A percentile compares a stretch with the other conserved stretches of the same genome.
Conservation (phyloP, 2,888 invertebrate species). For the Chrysodeixis includens region DNA sequence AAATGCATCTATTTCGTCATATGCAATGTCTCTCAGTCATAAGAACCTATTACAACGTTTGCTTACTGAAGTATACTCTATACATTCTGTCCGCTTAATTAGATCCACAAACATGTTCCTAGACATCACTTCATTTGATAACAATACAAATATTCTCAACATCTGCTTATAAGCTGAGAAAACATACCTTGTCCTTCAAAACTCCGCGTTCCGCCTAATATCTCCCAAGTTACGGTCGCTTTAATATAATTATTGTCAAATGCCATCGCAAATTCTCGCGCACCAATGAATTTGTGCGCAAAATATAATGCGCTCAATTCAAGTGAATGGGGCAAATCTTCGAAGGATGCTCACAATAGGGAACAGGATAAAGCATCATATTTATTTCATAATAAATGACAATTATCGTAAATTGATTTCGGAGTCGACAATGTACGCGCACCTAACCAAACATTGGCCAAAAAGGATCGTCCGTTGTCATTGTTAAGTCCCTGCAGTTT, state of each 20-base stretch:
- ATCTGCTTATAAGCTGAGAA: conserved; percentile 85
- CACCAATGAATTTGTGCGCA: conserved; percentile 78
- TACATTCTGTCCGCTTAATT: conserved; percentile 34
- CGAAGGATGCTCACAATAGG: conserved; percentile 73
- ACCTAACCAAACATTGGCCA: conserved; percentile 92
- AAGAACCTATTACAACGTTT: not conserved
- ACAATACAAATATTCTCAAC: conserved; percentile 68
- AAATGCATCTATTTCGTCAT: not conserved
- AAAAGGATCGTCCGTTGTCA: conserved; percentile 86
- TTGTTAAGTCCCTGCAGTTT: conserved; percentile 72
- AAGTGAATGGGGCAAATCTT: conserved; percentile 73
- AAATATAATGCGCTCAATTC: conserved; percentile 83
- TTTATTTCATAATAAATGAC: conserved; percentile 89
- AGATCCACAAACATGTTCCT: conserved; percentile 44
- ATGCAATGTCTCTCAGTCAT: not conserved
- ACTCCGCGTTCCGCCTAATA: conserved; percentile 82
- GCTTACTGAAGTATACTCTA: conserved; percentile 11
- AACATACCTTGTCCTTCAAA: conserved; percentile 80
- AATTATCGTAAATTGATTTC: conserved; percentile 89
- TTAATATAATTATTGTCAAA: conserved; percentile 87
- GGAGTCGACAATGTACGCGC: conserved; percentile 84
- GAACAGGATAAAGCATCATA: conserved; percentile 84
- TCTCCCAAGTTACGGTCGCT: conserved; percentile 73
- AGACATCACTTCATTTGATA: conserved; percentile 65
- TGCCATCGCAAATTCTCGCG: conserved; percentile 76